phyloP scores from a whole-genome alignment of 2,888 invertebrate species.

The Himalopsyche japonica region DNA sequence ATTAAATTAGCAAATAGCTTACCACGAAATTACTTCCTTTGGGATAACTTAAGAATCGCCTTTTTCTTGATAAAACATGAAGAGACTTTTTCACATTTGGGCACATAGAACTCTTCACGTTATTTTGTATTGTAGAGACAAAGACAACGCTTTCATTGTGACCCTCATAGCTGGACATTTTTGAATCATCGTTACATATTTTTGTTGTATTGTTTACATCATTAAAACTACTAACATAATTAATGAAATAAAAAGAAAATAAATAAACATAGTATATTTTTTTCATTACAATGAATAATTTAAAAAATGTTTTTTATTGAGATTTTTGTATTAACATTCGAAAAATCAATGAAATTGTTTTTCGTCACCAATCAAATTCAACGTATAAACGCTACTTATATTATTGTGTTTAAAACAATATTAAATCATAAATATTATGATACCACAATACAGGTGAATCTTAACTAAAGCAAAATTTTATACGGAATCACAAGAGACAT shows the following conservation, averaged over 20 bases:
- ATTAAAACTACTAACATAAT: neutral
- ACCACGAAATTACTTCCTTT: constrained; percentile 50
- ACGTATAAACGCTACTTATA: too few relatives aligned
- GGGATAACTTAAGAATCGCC: constrained; percentile 52
- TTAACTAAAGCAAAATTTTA: neutral
- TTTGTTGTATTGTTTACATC: neutral
- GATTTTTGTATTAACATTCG: too few relatives aligned
- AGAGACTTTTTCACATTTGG: constrained; percentile 32
- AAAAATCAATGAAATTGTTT: too few relatives aligned
- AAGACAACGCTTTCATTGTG: neutral
- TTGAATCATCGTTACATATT: neutral
- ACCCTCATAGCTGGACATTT: neutral
- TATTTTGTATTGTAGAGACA: too few relatives aligned
- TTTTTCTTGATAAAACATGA: constrained; percentile 46
- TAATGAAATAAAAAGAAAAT: neutral
- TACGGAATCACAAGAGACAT: neutral
- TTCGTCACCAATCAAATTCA: too few relatives aligned
- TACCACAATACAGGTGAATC: neutral
- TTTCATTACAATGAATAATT: too few relatives aligned
- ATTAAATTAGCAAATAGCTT: constrained; percentile 43
- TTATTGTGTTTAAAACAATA: too few relatives aligned
- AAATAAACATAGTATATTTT: neutral
- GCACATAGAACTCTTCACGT: neutral
- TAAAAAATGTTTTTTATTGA: too few relatives aligned
- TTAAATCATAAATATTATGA: neutral